Percentiles rank a stretch among this genome's conserved stretches.
Conservation (phyloP, 2,888 invertebrate species). For the Cryptus armator region DNA sequence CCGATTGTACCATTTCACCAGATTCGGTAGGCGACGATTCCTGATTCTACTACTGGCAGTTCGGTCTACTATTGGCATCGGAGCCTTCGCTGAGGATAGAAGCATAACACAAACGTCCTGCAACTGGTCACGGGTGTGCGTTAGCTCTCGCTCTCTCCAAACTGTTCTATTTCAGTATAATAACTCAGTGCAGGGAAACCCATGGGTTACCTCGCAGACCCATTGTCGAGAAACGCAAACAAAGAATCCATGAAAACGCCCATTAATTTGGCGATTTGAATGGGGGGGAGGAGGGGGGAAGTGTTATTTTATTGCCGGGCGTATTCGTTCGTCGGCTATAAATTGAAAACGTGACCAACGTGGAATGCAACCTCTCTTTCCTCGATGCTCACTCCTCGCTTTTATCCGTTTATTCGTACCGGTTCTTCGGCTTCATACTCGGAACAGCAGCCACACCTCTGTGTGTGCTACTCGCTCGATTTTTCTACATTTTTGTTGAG, state of each 20-base stretch:
- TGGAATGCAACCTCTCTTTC: slow-evolving; percentile 64
- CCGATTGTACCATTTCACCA: neutral
- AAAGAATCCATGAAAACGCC: slow-evolving; percentile 82
- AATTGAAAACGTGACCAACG: slow-evolving; percentile 74
- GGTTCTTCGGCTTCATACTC: slow-evolving; percentile 51
- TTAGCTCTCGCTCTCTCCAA: slow-evolving; percentile 50
- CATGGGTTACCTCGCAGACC: slow-evolving; percentile 63
- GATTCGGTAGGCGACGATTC: neutral
- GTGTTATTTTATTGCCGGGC: slow-evolving; percentile 83
- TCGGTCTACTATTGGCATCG: slow-evolving; percentile 5
- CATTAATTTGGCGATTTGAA: slow-evolving; percentile 83
- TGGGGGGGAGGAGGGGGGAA: slow-evolving; percentile 76
- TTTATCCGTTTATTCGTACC: slow-evolving; percentile 26
- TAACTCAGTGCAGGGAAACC: slow-evolving; percentile 74
- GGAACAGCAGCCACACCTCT: slow-evolving; percentile 8
- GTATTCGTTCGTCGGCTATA: slow-evolving; percentile 77
- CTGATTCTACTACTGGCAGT: slow-evolving; percentile 29
- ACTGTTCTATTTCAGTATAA: slow-evolving; percentile 76
- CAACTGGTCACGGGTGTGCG: slow-evolving; percentile 27
- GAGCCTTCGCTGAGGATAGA: neutral
- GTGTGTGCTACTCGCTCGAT: neutral
- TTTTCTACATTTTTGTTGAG: slow-evolving; percentile 36
- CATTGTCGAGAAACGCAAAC: slow-evolving; percentile 78
- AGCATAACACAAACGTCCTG: slow-evolving; percentile 8
- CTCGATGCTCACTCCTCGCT: slow-evolving; percentile 47